Conservation (phyloP, 2,797 vertebrate species). For the Peromyscus attwateri region DNA sequence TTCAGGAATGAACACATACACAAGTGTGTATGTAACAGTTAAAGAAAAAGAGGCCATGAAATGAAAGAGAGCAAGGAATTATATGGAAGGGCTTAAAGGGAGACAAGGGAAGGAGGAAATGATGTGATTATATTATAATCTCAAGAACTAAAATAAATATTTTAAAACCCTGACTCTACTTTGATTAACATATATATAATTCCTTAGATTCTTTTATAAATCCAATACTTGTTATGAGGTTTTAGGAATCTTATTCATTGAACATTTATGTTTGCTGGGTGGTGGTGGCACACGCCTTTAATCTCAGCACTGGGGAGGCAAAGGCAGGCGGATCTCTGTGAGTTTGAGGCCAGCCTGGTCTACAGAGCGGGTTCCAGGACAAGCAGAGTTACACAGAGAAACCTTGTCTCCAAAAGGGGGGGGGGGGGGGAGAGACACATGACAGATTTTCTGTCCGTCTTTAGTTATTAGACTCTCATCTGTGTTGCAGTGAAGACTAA, state of each 20-base stretch:
- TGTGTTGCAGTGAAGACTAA: neutral
- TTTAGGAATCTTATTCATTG: neutral
- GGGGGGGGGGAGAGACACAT: too few relatives aligned
- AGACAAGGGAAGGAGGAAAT: neutral
- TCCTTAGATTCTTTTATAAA: neutral
- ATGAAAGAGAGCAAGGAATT: neutral
- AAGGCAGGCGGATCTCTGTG: neutral
- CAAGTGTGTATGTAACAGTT: neutral
- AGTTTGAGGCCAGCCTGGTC: neutral
- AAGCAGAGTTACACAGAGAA: neutral
- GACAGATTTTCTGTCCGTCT: neutral
- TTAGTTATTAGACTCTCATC: conserved; percentile 7
- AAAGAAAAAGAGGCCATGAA: neutral
- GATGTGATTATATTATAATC: neutral
- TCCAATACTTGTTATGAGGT: neutral
- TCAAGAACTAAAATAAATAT: neutral
- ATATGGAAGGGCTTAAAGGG: neutral
- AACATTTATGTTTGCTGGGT: conserved; percentile 13
- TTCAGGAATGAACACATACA: neutral
- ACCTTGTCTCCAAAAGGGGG: neutral
- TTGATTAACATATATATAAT: neutral
- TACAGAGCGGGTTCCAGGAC: neutral
- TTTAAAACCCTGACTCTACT: neutral
- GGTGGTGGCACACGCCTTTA: neutral
- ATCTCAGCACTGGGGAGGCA: neutral